A percentile compares a stretch with the other conserved stretches of the same genome.
These are phyloP conservation scores for Opisthograptis luteolata DNA, from an alignment of 2,888 invertebrate species.

Conservation along the genomic window DNA sequence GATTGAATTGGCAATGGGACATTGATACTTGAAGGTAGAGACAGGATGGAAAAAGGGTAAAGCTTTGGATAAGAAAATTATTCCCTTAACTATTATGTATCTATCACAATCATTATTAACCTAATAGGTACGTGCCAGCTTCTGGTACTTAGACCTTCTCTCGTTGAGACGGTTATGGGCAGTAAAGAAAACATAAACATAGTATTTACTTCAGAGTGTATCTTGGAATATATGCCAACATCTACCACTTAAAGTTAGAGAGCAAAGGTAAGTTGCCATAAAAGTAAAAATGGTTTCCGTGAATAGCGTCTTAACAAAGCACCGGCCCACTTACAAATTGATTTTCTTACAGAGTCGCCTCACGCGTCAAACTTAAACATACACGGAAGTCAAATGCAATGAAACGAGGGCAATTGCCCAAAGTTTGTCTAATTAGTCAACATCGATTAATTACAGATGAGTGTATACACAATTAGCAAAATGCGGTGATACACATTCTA, in stretches of 20 bases:
- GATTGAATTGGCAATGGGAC: not conserved
- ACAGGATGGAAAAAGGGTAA: no score
- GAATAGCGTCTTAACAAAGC: not conserved
- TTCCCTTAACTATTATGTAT: no score
- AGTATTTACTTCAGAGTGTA: no score
- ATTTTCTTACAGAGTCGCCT: slow-evolving; percentile 9
- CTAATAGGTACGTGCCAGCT: no score
- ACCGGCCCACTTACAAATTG: not conserved
- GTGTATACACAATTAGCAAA: slow-evolving; percentile 67
- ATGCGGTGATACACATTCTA: slow-evolving; percentile 58
- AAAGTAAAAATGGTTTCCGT: not conserved
- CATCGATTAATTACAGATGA: slow-evolving; percentile 62
- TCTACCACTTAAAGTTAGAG: not conserved
- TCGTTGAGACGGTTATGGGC: no score
- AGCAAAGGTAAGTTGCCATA: not conserved
- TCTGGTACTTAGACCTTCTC: no score
- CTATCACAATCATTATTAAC: no score
- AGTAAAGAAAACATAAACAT: no score
- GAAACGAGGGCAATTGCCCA: slow-evolving; percentile 40
- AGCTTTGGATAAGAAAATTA: no score
- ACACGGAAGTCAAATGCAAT: slow-evolving; percentile 27
- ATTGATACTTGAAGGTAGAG: no score
- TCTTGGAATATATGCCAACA: no score
- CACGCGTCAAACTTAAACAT: slow-evolving; percentile 26
- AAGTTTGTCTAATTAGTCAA: no score